phyloP scores from a whole-genome alignment of 2,113 vertebrate species.

The Silurus asotus region DNA sequence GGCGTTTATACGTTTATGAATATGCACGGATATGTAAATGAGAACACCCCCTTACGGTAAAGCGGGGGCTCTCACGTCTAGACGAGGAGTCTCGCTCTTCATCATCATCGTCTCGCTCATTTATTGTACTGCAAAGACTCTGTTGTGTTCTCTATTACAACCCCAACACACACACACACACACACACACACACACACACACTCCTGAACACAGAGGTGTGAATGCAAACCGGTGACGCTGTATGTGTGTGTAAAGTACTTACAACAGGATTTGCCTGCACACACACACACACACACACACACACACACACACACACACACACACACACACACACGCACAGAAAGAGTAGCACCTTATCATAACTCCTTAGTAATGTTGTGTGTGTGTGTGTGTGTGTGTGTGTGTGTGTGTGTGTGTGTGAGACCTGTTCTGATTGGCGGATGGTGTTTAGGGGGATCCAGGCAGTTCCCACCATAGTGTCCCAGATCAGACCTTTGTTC shows the following conservation, averaged over 20 bases:
- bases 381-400: not conserved
- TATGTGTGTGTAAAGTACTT: not conserved
- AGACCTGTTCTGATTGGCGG: conserved; percentile 90
- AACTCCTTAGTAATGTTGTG: not conserved
- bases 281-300: not conserved
- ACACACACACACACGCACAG: not conserved
- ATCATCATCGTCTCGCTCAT: no score
- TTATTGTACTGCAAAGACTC: no score
- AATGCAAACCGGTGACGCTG: not conserved
- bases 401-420: not conserved
- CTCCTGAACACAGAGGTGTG: not conserved
- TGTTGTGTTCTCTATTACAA: no score
- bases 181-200: not conserved
- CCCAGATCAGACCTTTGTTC: conserved; percentile 99
- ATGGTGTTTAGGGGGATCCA: conserved; percentile 88
- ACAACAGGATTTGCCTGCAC: not conserved
- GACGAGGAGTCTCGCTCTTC: no score
- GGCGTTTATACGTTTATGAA: not conserved
- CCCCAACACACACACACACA: no score
- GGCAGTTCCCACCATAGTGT: conserved; percentile 90
- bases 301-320: not conserved
- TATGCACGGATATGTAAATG: not conserved
- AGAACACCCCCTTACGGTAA: not conserved
- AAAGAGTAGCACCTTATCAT: not conserved
- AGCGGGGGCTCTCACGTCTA: not conserved